Percentiles rank a stretch among this genome's conserved stretches.
Evolutionary conservation across 2,888 invertebrate species (phyloP).

Genomic region (Hydraecia micacea): DNA sequence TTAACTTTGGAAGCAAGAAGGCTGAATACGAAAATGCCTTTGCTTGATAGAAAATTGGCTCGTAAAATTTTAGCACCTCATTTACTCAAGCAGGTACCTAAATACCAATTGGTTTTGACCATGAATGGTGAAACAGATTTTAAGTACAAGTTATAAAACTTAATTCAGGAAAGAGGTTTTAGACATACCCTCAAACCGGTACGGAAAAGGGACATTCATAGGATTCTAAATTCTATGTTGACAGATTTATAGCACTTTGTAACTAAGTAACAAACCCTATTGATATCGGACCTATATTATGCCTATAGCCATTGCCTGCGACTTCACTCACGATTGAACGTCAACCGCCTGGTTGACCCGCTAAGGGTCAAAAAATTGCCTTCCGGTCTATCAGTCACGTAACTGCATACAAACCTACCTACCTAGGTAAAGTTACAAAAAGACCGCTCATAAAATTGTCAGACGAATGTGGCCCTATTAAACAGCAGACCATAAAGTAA

Average conservation of each 20-base stretch:
- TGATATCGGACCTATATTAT: conserved; percentile 5
- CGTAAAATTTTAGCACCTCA: conserved; percentile 59
- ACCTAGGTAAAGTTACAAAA: background rate
- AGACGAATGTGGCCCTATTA: conserved; percentile 52
- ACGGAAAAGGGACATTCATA: conserved; percentile 17
- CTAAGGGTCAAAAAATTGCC: no score
- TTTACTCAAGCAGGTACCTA: conserved; percentile 7
- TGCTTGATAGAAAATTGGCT: conserved; percentile 39
- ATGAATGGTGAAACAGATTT: conserved; percentile 14
- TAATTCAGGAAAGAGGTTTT: conserved; percentile 31
- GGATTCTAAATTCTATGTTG: conserved; percentile 32
- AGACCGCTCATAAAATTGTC: conserved; percentile 45
- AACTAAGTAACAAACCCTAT: conserved; percentile 31
- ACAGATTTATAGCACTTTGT: conserved; percentile 39
- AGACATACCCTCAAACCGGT: conserved; percentile 4
- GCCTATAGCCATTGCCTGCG: background rate
- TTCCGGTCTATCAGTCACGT: no score
- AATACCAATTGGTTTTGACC: conserved; percentile 23
- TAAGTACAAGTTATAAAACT: conserved; percentile 11
- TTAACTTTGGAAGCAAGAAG: conserved; percentile 56
- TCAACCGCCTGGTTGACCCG: no score
- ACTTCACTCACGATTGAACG: no score
- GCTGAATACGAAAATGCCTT: conserved; percentile 47
- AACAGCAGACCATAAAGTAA: background rate
- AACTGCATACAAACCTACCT: background rate